Base-by-base conservation (phyloP, 2,888 invertebrate species). In the Falcaria lacertinaria region DNA sequence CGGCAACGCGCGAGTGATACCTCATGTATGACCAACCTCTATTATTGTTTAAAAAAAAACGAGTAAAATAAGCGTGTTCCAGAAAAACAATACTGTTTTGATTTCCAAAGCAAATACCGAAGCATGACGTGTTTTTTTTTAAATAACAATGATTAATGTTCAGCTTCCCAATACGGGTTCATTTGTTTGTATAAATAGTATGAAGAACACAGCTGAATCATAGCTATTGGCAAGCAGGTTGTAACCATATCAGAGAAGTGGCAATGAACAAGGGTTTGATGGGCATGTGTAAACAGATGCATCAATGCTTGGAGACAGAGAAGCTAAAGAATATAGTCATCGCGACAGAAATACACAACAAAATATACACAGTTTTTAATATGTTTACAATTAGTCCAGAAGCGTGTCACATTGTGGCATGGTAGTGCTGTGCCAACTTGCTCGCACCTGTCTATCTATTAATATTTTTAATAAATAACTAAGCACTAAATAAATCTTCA, bases 361-460 rank as follows among this genome's bases (percentile, higher is more conserved):
- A 64, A 62, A 64, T 63, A 57, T 60, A 63, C 57, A 4, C 43
- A 44, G 25, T 64, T 58, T 65, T 68, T 68, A 70, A 69, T 69
- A 64, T 74, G 68, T 72, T 73, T 72, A 82, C 81, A 81, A 84
- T 84, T 81, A 84, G 80, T 78, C 66, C 79, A 80, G 79, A 55
- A 63, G 59, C 68, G 72, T 74, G 74, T 75, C 74, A 78, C 76
- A 78, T 72, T 74, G 68, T 68, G 63, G 60, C 63, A 70, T 60
- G 60, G 59, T 61, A 59, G 53, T 53, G 54, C 49, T 57, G 70
- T 86, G 87, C 88, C 88, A 88, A 85, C 71, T 70, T 73, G 69
- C 64, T 65, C 72, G 68, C 87, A 89, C 88, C 88, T 89, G 89
- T 62, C 69, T 50, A 53, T 81, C 86, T 89, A 89, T 86, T 86